phyloP scores from a whole-genome alignment of 2,113 vertebrate species.

The Fulica atra region DNA sequence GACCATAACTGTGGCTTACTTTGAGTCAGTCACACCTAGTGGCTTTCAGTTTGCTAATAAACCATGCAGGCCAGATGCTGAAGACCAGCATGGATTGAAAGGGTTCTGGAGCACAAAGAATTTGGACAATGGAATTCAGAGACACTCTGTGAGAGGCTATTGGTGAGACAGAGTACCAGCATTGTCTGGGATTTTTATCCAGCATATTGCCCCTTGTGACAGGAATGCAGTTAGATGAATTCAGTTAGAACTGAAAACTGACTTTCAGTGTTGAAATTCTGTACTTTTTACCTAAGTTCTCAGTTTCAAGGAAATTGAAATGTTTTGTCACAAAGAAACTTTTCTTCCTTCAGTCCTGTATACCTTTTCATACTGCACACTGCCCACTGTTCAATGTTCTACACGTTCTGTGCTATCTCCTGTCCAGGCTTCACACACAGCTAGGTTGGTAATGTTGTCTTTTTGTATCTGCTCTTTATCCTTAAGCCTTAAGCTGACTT shows the following conservation, averaged over 20 bases:
- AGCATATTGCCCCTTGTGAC: background rate
- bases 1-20: background rate
- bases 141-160: background rate
- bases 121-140: background rate
- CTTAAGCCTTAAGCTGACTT: background rate
- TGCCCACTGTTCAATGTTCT: background rate
- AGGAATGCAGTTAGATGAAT: background rate
- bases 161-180: background rate
- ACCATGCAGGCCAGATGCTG: background rate
- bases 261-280: background rate
- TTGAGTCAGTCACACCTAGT: background rate
- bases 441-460: background rate
- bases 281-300: background rate
- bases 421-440: background rate
- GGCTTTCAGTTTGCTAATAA: background rate
- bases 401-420: background rate
- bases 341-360: background rate
- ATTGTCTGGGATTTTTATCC: background rate
- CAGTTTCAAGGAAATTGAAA: background rate
- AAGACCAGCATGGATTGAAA: background rate
- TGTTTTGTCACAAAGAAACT: background rate
- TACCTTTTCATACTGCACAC: background rate
- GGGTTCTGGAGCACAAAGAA: background rate
- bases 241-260: background rate
- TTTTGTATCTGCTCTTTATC: background rate